Evolutionary conservation across 2,888 invertebrate genomes (phyloP).

Genomic region (Nymphalis c-album): DNA sequence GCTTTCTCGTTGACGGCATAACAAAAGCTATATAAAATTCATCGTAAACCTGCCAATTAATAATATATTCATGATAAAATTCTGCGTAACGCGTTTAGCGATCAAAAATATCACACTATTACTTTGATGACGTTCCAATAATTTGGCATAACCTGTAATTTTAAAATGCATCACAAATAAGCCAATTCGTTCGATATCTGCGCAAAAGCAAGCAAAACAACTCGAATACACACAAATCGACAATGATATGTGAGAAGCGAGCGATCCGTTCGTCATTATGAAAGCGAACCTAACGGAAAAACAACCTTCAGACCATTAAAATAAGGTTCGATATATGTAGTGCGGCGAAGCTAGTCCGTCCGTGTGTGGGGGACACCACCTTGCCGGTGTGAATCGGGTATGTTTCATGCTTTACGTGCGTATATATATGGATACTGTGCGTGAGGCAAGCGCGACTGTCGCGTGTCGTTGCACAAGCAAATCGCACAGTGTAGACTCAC

Average conservation of each 20-base stretch:
- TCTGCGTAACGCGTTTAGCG: slow-evolving; percentile 11
- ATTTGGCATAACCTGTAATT: slow-evolving; percentile 11
- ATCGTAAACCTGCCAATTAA: slow-evolving; percentile 9
- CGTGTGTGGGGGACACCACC: slow-evolving; percentile 52
- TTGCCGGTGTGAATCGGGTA: slow-evolving; percentile 79
- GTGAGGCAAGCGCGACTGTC: slow-evolving; percentile 39
- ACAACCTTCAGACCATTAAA: slow-evolving; percentile 55
- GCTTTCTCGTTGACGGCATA: slow-evolving; percentile 15
- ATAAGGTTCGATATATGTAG: slow-evolving; percentile 53
- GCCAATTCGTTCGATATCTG: slow-evolving; percentile 46
- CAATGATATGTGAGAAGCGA: slow-evolving; percentile 79
- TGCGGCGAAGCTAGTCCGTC: slow-evolving; percentile 65
- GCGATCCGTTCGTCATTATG: slow-evolving; percentile 66
- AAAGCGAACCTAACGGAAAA: slow-evolving; percentile 71
- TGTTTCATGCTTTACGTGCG: slow-evolving; percentile 61
- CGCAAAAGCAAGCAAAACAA: slow-evolving; percentile 79
- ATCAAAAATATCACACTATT: slow-evolving; percentile 4
- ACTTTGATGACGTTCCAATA: not conserved
- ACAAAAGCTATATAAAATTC: slow-evolving; percentile 22
- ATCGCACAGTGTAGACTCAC: slow-evolving; percentile 28
- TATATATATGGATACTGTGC: slow-evolving; percentile 58
- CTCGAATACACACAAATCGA: slow-evolving; percentile 65
- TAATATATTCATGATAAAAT: slow-evolving; percentile 3
- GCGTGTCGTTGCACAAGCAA: slow-evolving; percentile 18
- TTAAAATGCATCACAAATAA: slow-evolving; percentile 33